Base-by-base conservation (phyloP, 1,140 invertebrate genomes). In the Dendroctonus ponderosae region DNA sequence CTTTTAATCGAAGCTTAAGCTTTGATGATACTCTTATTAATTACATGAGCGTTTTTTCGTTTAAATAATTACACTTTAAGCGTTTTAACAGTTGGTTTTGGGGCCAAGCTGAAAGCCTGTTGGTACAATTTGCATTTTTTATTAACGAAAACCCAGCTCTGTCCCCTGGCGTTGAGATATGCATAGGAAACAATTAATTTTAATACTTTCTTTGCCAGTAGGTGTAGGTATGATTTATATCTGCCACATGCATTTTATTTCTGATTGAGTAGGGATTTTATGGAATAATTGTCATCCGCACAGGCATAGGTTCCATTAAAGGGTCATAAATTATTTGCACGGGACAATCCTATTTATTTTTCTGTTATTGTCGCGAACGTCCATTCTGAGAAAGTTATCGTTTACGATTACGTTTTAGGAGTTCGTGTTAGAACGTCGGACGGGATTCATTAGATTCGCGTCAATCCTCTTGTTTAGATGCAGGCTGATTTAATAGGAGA, bases 161-260 rank as follows among this genome's bases (percentile, higher is more conserved):
- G 51, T 8, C 44, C 15, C 26, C n/a, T 48, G 14, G 12, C 60
- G 60, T 53, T 56, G 52, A 57, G 54, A 57, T 68, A 68, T 68
- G 66, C 66, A 68, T 68, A 68, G 66, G 59, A 68, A 68, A 68
- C 66, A 68, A 68, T 68, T 68, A 68, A 68, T 68, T 62, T 62
- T 68, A 68, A 68, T 68, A 68, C 66, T 68, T 68, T 68, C 59
- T 62, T 68, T 62, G 66, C 66, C 58, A 68, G 66, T 68, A 68
- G 66, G 66, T 68, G 66, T 68, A 68, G 52, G 66, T 68, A 68
- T 68, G 66, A 68, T 68, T 68, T 68, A 68, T 68, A 62, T 68
- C 59, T 68, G 66, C 66, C 66, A 68, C 58, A 68, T 68, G 66
- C 54, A 62, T 60, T 68, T 68, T 68, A 68, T 68, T 68, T 63